Base-by-base conservation (phyloP, 1,140 invertebrate genomes). In the Drosophila obscura region DNA sequence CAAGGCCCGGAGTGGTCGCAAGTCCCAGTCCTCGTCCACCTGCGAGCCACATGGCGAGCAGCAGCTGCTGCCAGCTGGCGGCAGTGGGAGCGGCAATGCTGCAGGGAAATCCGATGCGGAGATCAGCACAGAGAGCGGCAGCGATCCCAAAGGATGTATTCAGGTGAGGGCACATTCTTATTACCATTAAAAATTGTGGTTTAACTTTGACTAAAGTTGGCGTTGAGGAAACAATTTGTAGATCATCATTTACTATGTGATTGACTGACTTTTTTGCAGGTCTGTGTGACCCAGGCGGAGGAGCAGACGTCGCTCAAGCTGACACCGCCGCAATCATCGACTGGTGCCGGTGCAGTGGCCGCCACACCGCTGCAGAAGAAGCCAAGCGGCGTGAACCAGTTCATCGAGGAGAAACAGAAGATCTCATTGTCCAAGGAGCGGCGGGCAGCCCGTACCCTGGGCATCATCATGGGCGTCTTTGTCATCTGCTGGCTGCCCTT, bases 401-500 rank as follows among this genome's bases (percentile, higher is more conserved):
- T 97, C 91, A 97, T 98, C 74, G 97, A 98, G 92, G 97, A 98
- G 88, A 97, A 97, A 76, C 97, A 98, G 92, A 95, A 96, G 74
- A 98, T 98, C 76, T 98, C 97, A 0, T 92, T 98, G 62, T 97
- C 97, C 0, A 96, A 97, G 77, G 98, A 99, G 90, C 94, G 98
- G 72, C 94, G 97, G 24, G 98, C 98, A 0, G 98, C 98, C 0
- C 94, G 97, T 44, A 98, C 97, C 3, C 93, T 99, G 1, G 97
- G 97, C 15, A 97, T 98, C 50, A 98, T 98, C 51, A 97, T 97
- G 96, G 97, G 97, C 4, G 97, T 98, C 1, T 97, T 99, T 92
- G 97, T 99, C 41, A 95, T 99, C 1, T 99, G 98, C 90, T 99
- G 98, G 97, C 93, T 99, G 63, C 98, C 98, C 2, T 99, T 99